Evolutionary conservation across 1,140 invertebrate genomes (phyloP).

Genomic region (Tyrophagus putrescentiae): DNA sequence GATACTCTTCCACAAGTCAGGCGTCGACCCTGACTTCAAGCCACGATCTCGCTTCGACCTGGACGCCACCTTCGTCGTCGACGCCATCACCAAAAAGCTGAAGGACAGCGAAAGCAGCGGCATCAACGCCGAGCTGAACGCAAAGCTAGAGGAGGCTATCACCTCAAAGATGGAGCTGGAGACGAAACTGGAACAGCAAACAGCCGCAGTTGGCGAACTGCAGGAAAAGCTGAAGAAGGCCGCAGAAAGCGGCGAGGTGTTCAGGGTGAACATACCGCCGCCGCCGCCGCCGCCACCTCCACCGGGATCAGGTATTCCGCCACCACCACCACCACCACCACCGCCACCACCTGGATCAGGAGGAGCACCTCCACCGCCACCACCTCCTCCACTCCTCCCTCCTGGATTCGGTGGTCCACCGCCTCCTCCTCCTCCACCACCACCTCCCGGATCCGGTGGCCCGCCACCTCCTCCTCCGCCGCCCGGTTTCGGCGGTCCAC

Average conservation of each 20-base stretch:
- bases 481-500: too few species aligned
- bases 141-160: slow-evolving; percentile 72
- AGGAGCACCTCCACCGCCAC: too few species aligned
- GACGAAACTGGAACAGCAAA: slow-evolving; percentile 64
- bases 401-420: too few species aligned
- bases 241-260: slow-evolving; percentile 25
- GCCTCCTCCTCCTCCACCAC: too few species aligned
- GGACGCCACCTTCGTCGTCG: slow-evolving; percentile 68
- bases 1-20: slow-evolving; percentile 75
- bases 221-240: slow-evolving; percentile 38
- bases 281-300: slow-evolving; percentile 32
- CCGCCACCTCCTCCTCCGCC: too few species aligned
- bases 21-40: slow-evolving; percentile 86
- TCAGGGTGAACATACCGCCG: too few species aligned
- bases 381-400: too few species aligned
- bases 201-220: slow-evolving; percentile 40
- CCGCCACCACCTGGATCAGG: too few species aligned
- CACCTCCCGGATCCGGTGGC: slow-evolving; percentile 34
- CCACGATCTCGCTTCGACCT: slow-evolving; percentile 61
- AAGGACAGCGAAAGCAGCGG: slow-evolving; percentile 53
- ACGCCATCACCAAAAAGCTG: slow-evolving; percentile 46
- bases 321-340: slow-evolving; percentile 27
- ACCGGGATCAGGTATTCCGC: slow-evolving; percentile 25
- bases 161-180: slow-evolving; percentile 81
- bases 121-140: slow-evolving; percentile 51